Conservation (phyloP, 2,888 invertebrate genomes). For the Caenorhabditis sinica region DNA sequence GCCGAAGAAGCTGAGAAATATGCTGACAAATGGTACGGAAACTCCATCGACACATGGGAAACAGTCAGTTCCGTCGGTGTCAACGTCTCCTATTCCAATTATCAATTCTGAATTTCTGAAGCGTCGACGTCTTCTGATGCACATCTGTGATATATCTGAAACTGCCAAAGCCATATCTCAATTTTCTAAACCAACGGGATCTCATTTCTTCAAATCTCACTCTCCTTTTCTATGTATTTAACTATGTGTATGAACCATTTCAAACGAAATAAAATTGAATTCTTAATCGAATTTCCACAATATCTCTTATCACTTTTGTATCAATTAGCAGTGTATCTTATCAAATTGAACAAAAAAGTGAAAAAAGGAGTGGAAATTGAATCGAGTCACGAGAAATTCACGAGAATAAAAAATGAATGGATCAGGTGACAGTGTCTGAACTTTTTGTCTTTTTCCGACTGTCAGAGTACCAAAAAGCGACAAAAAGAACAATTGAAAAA, state of each 20-base stretch:
- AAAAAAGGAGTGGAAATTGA: too few relatives aligned
- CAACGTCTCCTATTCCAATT: conserved; percentile 56
- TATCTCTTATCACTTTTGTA: neutral
- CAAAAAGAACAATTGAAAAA: too few relatives aligned
- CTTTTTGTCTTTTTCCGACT: too few relatives aligned
- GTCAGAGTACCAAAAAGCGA: too few relatives aligned
- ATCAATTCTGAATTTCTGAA: conserved; percentile 30
- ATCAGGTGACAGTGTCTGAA: too few relatives aligned
- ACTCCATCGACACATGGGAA: conserved; percentile 48
- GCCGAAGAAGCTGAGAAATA: conserved; percentile 54
- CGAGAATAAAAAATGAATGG: too few relatives aligned
- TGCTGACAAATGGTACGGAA: conserved; percentile 45
- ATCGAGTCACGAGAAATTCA: too few relatives aligned
- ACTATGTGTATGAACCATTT: conserved; percentile 1
- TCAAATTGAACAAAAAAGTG: conserved; percentile 17
- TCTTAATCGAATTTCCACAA: neutral
- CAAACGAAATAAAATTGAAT: neutral
- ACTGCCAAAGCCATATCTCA: conserved; percentile 18
- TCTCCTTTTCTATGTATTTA: conserved; percentile 7
- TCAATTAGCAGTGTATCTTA: conserved; percentile 22
- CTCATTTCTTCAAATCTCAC: conserved; percentile 31
- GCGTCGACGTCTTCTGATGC: conserved; percentile 6
- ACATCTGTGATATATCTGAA: neutral
- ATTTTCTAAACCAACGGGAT: neutral
- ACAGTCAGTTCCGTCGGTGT: conserved; percentile 57